Evolutionary conservation across 2,113 vertebrate species (phyloP).

Genomic region (Bettongia penicillata): DNA sequence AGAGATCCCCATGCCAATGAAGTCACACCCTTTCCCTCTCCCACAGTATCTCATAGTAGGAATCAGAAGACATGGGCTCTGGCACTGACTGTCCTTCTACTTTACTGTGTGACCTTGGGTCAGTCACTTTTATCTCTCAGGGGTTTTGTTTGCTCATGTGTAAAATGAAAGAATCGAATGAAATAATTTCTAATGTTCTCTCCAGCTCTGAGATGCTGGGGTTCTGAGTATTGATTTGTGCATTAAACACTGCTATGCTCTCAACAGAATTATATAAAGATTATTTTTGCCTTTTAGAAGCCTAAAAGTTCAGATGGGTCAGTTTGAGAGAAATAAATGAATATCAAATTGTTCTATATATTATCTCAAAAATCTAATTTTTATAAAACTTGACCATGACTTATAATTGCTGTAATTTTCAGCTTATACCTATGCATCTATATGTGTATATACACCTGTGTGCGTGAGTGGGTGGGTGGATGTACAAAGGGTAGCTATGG

Average conservation of each 20-base stretch:
- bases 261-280: background rate
- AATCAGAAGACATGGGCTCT: background rate
- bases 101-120: background rate
- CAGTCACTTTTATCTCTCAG: background rate
- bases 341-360: background rate
- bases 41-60: background rate
- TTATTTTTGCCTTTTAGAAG: background rate
- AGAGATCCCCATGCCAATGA: background rate
- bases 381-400: background rate
- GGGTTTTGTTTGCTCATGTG: background rate
- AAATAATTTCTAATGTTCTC: background rate
- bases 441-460: background rate
- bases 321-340: background rate
- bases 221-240: background rate
- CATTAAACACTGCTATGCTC: background rate
- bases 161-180: background rate
- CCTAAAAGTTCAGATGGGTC: background rate
- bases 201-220: background rate
- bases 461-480: background rate
- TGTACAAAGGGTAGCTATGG: background rate
- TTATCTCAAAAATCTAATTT: background rate
- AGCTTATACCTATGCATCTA: background rate
- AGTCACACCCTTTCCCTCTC: background rate
- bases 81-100: background rate
- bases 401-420: background rate